These are phyloP conservation scores for Microcebus jonahi DNA, from an alignment of 2,113 vertebrate genomes.

Conservation along the genomic window DNA sequence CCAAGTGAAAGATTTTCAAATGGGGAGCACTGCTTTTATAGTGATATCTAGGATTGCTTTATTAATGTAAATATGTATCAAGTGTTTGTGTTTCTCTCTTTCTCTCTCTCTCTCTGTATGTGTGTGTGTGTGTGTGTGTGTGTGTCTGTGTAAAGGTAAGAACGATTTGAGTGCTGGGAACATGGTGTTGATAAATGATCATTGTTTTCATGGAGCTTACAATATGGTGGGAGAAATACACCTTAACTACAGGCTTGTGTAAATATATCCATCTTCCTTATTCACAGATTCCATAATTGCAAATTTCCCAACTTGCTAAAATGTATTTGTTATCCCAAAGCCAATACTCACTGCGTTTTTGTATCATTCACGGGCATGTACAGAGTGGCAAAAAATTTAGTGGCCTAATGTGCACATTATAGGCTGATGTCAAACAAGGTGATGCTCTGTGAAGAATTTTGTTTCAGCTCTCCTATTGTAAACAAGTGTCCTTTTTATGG, in stretches of 20 bases:
- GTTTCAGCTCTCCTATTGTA: neutral
- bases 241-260: neutral
- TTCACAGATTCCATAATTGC: neutral
- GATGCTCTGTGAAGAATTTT: neutral
- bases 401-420: accelerated
- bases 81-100: neutral
- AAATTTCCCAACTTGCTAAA: neutral
- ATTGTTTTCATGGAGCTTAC: neutral
- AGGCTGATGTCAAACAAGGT: neutral
- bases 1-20: neutral
- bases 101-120: neutral
- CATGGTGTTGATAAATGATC: neutral
- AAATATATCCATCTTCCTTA: neutral
- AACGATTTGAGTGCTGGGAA: neutral
- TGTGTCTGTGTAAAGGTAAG: neutral
- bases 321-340: neutral
- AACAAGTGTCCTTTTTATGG: neutral
- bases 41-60: neutral
- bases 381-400: too few relatives aligned
- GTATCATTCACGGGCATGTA: neutral
- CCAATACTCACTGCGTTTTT: neutral
- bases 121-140: neutral
- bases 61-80: neutral
- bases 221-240: neutral
- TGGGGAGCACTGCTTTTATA: neutral